A percentile compares a stretch with the other conserved stretches of the same genome.
These are phyloP conservation scores for Pseudomugil gertrudae DNA, from an alignment of 2,797 vertebrate genomes.

Conservation along the genomic window DNA sequence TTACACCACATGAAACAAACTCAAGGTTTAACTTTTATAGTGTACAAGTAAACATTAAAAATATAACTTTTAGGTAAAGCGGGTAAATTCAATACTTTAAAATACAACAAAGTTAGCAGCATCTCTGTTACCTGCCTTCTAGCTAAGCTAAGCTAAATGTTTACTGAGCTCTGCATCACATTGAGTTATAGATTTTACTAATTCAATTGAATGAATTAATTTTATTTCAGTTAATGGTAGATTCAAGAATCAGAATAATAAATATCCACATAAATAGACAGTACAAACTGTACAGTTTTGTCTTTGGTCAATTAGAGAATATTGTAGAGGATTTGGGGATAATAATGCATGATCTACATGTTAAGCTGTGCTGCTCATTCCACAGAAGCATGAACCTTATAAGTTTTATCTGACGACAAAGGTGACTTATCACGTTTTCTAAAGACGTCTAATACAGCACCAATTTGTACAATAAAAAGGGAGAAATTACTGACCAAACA, in stretches of 20 bases:
- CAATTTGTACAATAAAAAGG: neutral
- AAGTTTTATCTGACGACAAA: neutral
- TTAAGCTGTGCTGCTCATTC: neutral
- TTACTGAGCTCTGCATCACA: neutral
- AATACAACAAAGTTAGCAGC: neutral
- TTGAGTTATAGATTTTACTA: neutral
- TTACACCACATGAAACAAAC: neutral
- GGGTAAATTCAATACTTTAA: neutral
- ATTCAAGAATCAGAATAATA: neutral
- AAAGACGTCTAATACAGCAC: neutral
- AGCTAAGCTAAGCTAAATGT: neutral
- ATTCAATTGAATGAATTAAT: neutral
- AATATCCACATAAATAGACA: neutral
- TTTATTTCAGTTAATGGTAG: neutral
- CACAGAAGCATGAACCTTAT: neutral
- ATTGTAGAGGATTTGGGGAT: neutral
- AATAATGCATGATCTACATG: neutral
- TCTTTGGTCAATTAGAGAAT: neutral
- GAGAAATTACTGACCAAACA: neutral
- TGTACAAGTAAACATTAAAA: neutral
- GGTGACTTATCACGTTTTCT: neutral
- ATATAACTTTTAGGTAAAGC: neutral
- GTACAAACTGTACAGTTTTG: neutral
- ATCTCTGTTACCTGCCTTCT: neutral
- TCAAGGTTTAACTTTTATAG: neutral